Base-by-base conservation (phyloP, 1,140 invertebrate genomes). In the Psilanteris sp. region DNA sequence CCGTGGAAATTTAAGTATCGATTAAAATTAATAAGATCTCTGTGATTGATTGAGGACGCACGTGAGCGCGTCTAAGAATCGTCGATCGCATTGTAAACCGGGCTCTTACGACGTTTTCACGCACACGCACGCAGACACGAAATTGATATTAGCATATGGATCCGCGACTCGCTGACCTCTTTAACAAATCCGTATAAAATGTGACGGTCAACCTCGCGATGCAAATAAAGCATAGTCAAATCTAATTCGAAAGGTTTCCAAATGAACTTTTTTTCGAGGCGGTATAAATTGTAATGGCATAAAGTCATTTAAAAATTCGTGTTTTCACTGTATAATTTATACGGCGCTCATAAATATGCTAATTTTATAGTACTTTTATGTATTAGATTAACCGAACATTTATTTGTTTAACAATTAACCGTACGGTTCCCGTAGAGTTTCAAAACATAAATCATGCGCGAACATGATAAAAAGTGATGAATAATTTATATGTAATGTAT, bases 321-420 rank as follows among this genome's bases (percentile, higher is more conserved):
- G 55, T 46, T 61, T 61, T 61, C 55, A 37, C 41, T 37, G 18
- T 29, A 43, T 57, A 46, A 48, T 37, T 27, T 46, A 5, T 61
- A 37, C n/a, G 10, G 20, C 29, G 6, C 31, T 62, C 16, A 62
- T 62, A 62, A 48, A 61, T 61, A 50, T 50, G 32, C 1, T 62
- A 62, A 50, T 50, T 62, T 48, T 39, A 29, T 50, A 24, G 9
- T 27, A 48, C 18, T 37, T 48, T 61, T 29, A 46, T 34, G 41
- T 48, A 37, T 46, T 46, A 37, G 41, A 48, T 37, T 37, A 48
- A 13, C 22, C 18, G n/a, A 44, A 36, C 16, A 36, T 59, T 34
- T 36, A 59, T 44, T 59, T 59, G 27, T 34, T 37, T 46, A 61
- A 61, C 22, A 61, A 61, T 48, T 20, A 48, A 16, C 4, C 31